Evolutionary conservation across 2,888 invertebrate genomes (phyloP).

Genomic region (Endomychus coccineus): DNA sequence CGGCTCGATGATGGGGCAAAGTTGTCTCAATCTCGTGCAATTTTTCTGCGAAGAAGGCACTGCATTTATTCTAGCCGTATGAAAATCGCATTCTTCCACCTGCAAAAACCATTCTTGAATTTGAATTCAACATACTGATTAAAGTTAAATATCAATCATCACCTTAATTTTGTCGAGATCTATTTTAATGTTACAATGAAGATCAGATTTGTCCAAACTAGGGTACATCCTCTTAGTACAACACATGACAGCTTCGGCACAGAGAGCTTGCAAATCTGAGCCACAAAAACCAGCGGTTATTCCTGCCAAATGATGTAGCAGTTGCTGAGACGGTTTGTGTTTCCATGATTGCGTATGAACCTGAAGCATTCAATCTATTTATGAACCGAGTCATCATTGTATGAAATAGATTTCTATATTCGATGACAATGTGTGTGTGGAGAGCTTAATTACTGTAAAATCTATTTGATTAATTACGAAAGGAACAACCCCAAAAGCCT

Average conservation of each 20-base stretch:
- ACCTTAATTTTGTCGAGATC: constrained; percentile 28
- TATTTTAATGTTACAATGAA: constrained; percentile 24
- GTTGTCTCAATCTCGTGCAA: constrained; percentile 31
- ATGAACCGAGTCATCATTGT: too few species aligned
- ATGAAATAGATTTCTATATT: constrained; percentile 4
- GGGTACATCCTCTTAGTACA: constrained; percentile 73
- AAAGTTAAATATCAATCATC: constrained; percentile 28
- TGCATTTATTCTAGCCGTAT: constrained; percentile 33
- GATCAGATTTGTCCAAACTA: constrained; percentile 63
- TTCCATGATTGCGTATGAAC: constrained; percentile 46
- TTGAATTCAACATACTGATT: constrained; percentile 5
- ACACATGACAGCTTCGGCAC: constrained; percentile 72
- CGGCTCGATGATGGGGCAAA: constrained; percentile 34
- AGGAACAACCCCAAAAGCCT: too few species aligned
- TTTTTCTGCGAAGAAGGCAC: constrained; percentile 35
- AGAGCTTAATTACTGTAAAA: too few species aligned
- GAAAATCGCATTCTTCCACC: constrained; percentile 39
- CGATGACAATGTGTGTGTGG: background rate
- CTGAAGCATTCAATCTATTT: too few species aligned
- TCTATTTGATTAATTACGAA: too few species aligned
- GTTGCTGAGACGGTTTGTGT: constrained; percentile 44
- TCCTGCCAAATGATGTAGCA: constrained; percentile 53
- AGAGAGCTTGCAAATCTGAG: constrained; percentile 78
- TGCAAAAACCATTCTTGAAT: constrained; percentile 25
- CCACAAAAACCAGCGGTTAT: constrained; percentile 67